These are phyloP conservation scores for Amblyopsis rosae DNA, from an alignment of 2,113 vertebrate species.

Conservation along the genomic window DNA sequence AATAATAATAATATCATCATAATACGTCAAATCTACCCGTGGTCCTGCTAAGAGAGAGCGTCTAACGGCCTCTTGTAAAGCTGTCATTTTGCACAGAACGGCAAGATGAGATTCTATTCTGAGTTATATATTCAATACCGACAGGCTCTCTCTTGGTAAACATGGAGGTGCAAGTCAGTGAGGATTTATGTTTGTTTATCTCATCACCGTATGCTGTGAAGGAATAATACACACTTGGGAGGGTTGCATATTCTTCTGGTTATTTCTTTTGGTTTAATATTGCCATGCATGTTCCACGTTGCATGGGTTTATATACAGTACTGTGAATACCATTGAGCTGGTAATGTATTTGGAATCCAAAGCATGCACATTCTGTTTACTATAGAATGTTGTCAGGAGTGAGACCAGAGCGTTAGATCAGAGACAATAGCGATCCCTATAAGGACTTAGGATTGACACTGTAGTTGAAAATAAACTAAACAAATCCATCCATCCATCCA, in stretches of 20 bases:
- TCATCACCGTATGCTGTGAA: neutral
- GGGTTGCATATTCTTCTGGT: neutral
- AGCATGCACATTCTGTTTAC: too few relatives aligned
- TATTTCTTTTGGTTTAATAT: neutral
- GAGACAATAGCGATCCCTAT: too few relatives aligned
- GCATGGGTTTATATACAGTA: too few relatives aligned
- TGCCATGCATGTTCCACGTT: too few relatives aligned
- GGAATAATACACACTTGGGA: neutral
- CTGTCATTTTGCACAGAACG: conserved; percentile 40
- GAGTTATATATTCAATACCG: neutral
- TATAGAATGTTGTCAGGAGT: too few relatives aligned
- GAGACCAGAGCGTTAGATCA: too few relatives aligned
- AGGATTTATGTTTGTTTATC: neutral
- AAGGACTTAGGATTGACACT: too few relatives aligned
- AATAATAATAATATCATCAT: conserved; percentile 8
- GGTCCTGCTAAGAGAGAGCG: conserved; percentile 34
- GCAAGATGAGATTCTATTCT: conserved; percentile 2
- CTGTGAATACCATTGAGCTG: too few relatives aligned
- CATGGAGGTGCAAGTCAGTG: conserved; percentile 5
- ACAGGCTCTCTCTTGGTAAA: neutral
- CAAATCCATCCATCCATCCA: too few relatives aligned
- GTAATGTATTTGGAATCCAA: too few relatives aligned
- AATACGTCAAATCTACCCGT: conserved; percentile 19
- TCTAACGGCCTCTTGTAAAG: conserved; percentile 66
- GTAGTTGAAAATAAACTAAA: too few relatives aligned